Conservation (phyloP, 2,113 vertebrate genomes). For the Lophotis ruficrista region DNA sequence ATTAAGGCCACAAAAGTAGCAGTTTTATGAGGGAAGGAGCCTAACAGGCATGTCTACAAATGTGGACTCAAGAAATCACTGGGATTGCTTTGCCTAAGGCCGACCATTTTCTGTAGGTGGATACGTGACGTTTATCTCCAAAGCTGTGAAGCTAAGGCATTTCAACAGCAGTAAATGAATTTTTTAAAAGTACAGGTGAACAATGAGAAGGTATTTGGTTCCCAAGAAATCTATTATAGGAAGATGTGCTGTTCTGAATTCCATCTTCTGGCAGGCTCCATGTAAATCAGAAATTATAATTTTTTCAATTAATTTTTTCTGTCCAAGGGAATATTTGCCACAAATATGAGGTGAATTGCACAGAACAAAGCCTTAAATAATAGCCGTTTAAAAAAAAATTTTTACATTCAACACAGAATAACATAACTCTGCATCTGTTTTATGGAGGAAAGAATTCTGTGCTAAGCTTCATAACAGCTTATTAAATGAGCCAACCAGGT, state of each 20-base stretch:
- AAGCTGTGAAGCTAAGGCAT: background rate
- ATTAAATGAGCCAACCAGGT: conserved; percentile 26
- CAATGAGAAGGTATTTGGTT: background rate
- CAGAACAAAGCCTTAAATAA: background rate
- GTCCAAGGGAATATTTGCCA: background rate
- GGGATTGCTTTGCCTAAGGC: background rate
- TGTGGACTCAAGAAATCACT: background rate
- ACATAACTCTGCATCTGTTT: background rate
- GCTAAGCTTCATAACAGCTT: background rate
- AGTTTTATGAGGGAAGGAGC: background rate
- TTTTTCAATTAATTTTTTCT: background rate
- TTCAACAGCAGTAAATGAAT: background rate
- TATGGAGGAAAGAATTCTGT: background rate
- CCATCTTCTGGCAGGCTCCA: background rate
- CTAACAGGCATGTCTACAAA: background rate
- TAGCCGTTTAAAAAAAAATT: background rate
- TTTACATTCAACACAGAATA: background rate
- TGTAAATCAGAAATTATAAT: background rate
- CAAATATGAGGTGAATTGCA: background rate
- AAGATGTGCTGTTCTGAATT: background rate
- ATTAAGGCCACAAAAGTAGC: background rate
- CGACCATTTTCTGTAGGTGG: background rate
- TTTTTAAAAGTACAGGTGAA: conserved; percentile 6
- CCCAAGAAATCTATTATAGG: background rate
- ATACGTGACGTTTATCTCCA: background rate